These are phyloP conservation scores for Apotomis turbidana DNA, from an alignment of 2,888 invertebrate genomes.

Conservation along the genomic window DNA sequence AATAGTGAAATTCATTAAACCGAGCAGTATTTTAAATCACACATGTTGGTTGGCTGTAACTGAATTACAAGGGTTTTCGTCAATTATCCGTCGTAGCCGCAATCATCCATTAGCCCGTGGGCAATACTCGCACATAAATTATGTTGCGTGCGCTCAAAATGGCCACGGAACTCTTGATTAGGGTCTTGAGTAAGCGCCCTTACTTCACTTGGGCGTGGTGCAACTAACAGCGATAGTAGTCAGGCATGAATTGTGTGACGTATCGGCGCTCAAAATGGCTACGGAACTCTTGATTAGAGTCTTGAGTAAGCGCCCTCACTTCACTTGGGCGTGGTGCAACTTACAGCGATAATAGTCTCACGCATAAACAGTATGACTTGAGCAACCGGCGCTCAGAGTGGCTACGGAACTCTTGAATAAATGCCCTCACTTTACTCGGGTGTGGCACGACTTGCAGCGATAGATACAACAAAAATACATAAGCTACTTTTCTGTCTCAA, in stretches of 20 bases:
- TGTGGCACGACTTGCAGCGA: neutral
- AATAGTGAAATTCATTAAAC: too few relatives aligned
- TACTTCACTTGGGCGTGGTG: neutral
- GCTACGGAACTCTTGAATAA: neutral
- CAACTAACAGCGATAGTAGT: neutral
- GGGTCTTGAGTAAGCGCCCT: neutral
- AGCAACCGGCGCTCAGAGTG: neutral
- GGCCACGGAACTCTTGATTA: neutral
- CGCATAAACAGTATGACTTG: conserved; percentile 1
- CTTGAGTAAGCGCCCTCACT: neutral
- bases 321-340: neutral
- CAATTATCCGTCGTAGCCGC: conserved; percentile 1
- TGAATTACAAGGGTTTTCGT: conserved; percentile 4
- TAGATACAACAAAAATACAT: too few relatives aligned
- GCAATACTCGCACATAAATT: conserved; percentile 11
- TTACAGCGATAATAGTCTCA: neutral
- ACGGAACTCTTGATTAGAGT: neutral
- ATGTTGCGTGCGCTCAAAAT: conserved; percentile 1
- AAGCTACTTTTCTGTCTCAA: too few relatives aligned
- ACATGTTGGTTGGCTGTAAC: conserved; percentile 1
- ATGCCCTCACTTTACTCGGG: neutral
- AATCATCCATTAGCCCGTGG: neutral
- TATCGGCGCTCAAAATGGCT: neutral
- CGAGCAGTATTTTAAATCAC: too few relatives aligned
- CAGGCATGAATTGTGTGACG: conserved; percentile 7